Conservation (phyloP, 1,140 invertebrate species). For the Chironomus tepperi region DNA sequence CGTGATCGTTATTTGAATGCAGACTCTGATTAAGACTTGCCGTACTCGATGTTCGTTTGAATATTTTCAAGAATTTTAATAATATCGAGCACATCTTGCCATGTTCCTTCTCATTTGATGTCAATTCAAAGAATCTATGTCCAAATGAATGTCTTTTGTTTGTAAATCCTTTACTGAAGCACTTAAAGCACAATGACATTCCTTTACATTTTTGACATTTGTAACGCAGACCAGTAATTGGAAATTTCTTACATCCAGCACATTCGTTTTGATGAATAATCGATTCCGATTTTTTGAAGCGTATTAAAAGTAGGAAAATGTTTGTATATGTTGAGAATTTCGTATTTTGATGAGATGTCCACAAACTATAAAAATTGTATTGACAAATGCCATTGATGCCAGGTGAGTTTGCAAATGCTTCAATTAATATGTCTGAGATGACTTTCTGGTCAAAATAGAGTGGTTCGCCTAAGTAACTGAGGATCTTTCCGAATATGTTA, state of each 20-base stretch:
- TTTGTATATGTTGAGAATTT: conserved; percentile 37
- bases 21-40: background rate
- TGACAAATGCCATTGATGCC: conserved; percentile 32
- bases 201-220: conserved; percentile 36
- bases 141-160: conserved; percentile 31
- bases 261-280: conserved; percentile 36
- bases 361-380: conserved; percentile 34
- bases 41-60: background rate
- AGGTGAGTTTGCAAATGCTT: conserved; percentile 34
- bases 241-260: conserved; percentile 32
- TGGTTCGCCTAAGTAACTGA: conserved; percentile 34
- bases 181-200: conserved; percentile 35
- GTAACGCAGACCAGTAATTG: conserved; percentile 37
- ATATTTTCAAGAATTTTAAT: background rate
- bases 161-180: conserved; percentile 33
- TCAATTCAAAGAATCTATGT: conserved; percentile 38
- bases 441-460: conserved; percentile 36
- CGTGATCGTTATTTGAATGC: background rate
- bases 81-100: background rate
- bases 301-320: conserved; percentile 34
- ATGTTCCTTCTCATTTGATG: conserved; percentile 29
- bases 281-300: conserved; percentile 36
- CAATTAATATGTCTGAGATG: conserved; percentile 32
- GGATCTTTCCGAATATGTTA: conserved; percentile 32
- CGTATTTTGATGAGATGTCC: conserved; percentile 33